Percentiles rank a stretch among this genome's conserved stretches.
Evolutionary conservation across 2,797 vertebrate species (phyloP).

Genomic region (Lithobates pipiens): DNA sequence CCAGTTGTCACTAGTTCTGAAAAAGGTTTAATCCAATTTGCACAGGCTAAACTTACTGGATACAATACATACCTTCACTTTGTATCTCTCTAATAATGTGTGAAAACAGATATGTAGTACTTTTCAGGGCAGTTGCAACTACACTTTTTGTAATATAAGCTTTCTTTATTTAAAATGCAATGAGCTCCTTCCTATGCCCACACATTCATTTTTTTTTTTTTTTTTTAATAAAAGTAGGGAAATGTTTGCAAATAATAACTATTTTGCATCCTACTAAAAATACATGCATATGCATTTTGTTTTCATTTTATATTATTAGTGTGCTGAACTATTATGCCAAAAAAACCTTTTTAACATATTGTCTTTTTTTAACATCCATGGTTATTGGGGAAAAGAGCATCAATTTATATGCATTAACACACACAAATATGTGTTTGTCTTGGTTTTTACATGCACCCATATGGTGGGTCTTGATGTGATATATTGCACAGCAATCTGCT

Average conservation of each 20-base stretch:
- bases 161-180: no score
- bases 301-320: neutral
- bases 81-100: no score
- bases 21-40: neutral
- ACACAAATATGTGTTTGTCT: conserved; percentile 16
- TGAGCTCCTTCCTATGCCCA: no score
- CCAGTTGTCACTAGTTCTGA: conserved; percentile 4
- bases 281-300: neutral
- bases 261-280: neutral
- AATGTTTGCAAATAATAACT: no score
- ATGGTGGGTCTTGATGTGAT: conserved; percentile 23
- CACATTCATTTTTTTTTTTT: no score
- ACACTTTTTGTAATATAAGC: no score
- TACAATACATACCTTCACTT: neutral
- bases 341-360: neutral
- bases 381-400: neutral
- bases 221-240: no score
- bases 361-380: neutral
- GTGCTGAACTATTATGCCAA: neutral
- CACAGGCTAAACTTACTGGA: neutral
- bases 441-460: conserved; percentile 12
- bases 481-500: conserved; percentile 20
- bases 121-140: no score
- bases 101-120: no score
- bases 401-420: conserved; percentile 10